Conservation (phyloP, 2,888 invertebrate genomes). For the Corbicula japonica region DNA sequence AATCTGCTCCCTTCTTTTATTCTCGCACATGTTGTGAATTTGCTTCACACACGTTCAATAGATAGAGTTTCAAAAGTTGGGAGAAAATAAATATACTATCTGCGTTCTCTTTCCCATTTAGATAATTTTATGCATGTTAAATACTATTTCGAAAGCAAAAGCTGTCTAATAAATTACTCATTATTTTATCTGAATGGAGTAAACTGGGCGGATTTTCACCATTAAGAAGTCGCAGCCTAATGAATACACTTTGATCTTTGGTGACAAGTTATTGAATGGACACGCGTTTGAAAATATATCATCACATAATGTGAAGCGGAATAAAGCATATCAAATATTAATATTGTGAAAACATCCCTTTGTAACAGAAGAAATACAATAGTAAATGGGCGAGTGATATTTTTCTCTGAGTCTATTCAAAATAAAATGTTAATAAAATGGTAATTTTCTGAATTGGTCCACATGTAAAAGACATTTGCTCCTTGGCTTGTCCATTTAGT, state of each 20-base stretch:
- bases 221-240: constrained; percentile 25
- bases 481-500: constrained; percentile 5
- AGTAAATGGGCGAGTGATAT: constrained; percentile 5
- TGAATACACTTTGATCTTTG: constrained; percentile 42
- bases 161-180: constrained; percentile 29
- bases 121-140: constrained; percentile 14
- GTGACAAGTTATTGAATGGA: constrained; percentile 33
- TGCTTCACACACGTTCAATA: no score
- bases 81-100: constrained; percentile 38
- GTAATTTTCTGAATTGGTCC: not conserved
- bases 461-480: not conserved
- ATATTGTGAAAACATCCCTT: constrained; percentile 11
- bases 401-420: not conserved
- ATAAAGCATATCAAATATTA: constrained; percentile 18
- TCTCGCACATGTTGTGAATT: no score
- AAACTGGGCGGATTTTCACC: not conserved
- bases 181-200: constrained; percentile 23
- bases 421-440: constrained; percentile 21
- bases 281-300: constrained; percentile 33
- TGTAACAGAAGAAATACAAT: constrained; percentile 2
- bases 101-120: constrained; percentile 12
- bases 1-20: no score
- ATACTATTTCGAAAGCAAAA: constrained; percentile 1
- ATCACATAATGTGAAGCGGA: constrained; percentile 13
- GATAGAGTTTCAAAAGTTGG: no score